phyloP scores from a whole-genome alignment of 2,797 vertebrate species.

The Semotilus atromaculatus region DNA sequence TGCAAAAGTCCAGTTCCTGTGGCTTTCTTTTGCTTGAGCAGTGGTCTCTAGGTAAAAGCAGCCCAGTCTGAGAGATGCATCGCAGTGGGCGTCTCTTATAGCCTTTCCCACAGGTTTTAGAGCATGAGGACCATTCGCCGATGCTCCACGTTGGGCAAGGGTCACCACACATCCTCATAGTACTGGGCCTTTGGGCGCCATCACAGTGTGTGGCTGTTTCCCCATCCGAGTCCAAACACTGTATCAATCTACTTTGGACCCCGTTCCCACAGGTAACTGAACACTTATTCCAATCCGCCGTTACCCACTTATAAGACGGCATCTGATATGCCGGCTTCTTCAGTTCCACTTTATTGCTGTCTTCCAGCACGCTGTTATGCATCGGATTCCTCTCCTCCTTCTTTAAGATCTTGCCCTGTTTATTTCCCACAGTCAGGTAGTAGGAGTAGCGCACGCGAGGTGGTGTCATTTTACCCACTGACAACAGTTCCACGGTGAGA shows the following conservation, averaged over 20 bases:
- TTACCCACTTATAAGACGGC: constrained; percentile 81
- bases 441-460: constrained; percentile 97
- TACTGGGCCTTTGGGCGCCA: constrained; percentile 76
- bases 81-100: constrained; percentile 89
- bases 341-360: constrained; percentile 67
- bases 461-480: constrained; percentile 96
- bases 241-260: constrained; percentile 87
- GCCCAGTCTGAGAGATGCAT: constrained; percentile 78
- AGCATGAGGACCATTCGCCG: constrained; percentile 91
- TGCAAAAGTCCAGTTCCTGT: constrained; percentile 98
- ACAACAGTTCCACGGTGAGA: constrained; percentile 92
- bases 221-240: constrained; percentile 83
- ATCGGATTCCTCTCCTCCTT: constrained; percentile 77
- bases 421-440: constrained; percentile 88
- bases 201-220: constrained; percentile 82
- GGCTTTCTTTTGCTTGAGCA: constrained; percentile 90
- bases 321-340: constrained; percentile 48
- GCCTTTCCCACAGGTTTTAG: constrained; percentile 94
- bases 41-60: constrained; percentile 84
- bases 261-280: constrained; percentile 88
- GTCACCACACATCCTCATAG: constrained; percentile 85
- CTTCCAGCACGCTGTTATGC: constrained; percentile 86
- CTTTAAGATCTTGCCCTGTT: constrained; percentile 83
- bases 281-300: constrained; percentile 86
- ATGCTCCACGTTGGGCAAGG: constrained; percentile 90